These are phyloP conservation scores for Spicauda simplicius DNA, from an alignment of 2,888 invertebrate genomes.

Conservation along the genomic window DNA sequence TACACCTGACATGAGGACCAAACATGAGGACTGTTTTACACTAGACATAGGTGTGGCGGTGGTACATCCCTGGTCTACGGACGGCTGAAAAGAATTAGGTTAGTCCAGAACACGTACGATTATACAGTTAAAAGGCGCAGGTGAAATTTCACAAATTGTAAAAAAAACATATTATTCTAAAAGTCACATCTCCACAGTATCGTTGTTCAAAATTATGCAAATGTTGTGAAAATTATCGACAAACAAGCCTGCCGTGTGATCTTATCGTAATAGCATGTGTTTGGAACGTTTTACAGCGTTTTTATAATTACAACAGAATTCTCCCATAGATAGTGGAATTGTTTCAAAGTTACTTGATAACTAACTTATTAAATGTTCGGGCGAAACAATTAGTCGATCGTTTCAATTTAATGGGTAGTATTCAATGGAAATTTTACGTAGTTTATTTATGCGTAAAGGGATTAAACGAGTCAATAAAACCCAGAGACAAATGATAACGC, in stretches of 20 bases:
- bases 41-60: no score
- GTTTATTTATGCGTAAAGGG: not conserved
- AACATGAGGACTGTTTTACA: no score
- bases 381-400: not conserved
- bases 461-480: no score
- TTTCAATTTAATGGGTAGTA: not conserved
- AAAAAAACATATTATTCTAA: not conserved
- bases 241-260: constrained; percentile 48
- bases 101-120: no score
- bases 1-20: no score
- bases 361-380: not conserved
- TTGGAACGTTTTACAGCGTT: constrained; percentile 48
- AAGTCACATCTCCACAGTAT: constrained; percentile 40
- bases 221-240: constrained; percentile 58
- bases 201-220: constrained; percentile 61
- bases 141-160: no score
- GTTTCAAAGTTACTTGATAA: constrained; percentile 7
- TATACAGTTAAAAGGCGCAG: no score
- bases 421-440: not conserved
- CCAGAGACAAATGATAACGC: no score
- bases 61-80: no score
- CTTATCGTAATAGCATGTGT: constrained; percentile 55
- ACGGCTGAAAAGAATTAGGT: no score
- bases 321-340: constrained; percentile 38
- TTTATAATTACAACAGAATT: constrained; percentile 52